Base-by-base conservation (phyloP, 2,888 invertebrate genomes). In the Drosophila emarginata region DNA sequence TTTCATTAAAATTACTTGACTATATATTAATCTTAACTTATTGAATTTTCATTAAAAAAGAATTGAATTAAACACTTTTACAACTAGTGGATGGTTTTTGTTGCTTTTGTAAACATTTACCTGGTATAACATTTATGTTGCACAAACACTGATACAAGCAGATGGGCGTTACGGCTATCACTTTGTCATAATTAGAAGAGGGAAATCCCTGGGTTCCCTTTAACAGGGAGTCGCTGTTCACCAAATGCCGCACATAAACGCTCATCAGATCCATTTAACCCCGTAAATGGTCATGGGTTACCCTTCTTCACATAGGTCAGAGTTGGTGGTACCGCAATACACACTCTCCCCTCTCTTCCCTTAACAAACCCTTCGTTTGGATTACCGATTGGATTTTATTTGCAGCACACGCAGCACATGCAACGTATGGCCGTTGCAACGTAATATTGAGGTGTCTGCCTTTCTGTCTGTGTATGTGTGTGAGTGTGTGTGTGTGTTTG, bases 231-330 rank as follows among this genome's bases (percentile, higher is more conserved):
- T 37, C 5, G 6, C 45, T 2, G 45, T 45, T 11, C 12, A 45
- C 21, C 56, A 36, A 57, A 36, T 39, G 73, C 73, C 67, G 68
- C 76, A 82, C 71, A 79, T 77, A 79, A 82, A 79, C 85, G 87
- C 86, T 82, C 85, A 87, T 82, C 87, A 85, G 85, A 85, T 82
- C 88, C 82, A 87, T 87, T 82, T 82, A 85, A 69, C 77, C 77
- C 66, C 61, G 81, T 85, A 45, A 82, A 85, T 73, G 69, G 60
- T 64, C 76, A 66, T 57, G 67, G 72, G 73, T 57, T 40, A 52
- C 72, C 64, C 57, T 63, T 63, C 72, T 52, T 56, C 56, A 63
- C 36, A 52, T 32, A 63, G 56, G 62, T 51, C 62, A 71, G 63
- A 21, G n/a, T n/a, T n/a, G n/a, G n/a, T n/a, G 58, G 28, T 64